Conservation (phyloP, 2,888 invertebrate genomes). For the Pseudococcus viburni region DNA sequence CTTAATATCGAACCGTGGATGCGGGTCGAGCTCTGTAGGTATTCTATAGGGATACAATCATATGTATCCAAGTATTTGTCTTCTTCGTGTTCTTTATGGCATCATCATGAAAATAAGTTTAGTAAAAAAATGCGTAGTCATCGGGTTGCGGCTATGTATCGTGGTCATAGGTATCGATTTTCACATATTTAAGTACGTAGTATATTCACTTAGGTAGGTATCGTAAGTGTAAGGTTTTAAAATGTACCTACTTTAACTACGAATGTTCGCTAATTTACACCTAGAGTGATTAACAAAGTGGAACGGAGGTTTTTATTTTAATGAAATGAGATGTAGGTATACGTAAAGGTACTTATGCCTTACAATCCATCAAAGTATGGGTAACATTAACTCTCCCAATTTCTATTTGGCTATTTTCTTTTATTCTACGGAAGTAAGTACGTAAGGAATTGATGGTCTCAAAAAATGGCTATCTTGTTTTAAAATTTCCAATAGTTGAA, state of each 20-base stretch:
- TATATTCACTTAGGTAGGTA: not conserved
- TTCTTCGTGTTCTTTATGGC: constrained; percentile 17
- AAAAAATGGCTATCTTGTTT: too few relatives aligned
- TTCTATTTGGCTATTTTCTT: too few relatives aligned
- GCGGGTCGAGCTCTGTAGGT: constrained; percentile 27
- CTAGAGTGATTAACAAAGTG: constrained; percentile 4
- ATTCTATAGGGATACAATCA: not conserved
- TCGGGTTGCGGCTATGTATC: not conserved
- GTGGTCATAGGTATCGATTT: constrained; percentile 12
- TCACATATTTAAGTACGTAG: not conserved
- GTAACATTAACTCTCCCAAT: not conserved
- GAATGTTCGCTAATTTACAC: constrained; percentile 1
- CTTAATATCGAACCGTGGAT: constrained; percentile 22
- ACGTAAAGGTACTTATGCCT: not conserved
- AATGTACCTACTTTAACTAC: not conserved
- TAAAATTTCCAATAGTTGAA: too few relatives aligned
- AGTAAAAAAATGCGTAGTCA: constrained; percentile 18
- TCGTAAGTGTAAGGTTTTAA: not conserved
- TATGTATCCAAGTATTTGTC: not conserved
- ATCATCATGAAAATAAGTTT: constrained; percentile 22
- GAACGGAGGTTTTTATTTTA: constrained; percentile 35
- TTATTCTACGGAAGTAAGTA: too few relatives aligned
- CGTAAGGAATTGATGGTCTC: too few relatives aligned
- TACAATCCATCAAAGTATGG: not conserved
- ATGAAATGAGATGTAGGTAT: constrained; percentile 21